A percentile compares a stretch with the other conserved stretches of the same genome.
Conservation (phyloP, 2,888 invertebrate species). For the Morpho helenor region DNA sequence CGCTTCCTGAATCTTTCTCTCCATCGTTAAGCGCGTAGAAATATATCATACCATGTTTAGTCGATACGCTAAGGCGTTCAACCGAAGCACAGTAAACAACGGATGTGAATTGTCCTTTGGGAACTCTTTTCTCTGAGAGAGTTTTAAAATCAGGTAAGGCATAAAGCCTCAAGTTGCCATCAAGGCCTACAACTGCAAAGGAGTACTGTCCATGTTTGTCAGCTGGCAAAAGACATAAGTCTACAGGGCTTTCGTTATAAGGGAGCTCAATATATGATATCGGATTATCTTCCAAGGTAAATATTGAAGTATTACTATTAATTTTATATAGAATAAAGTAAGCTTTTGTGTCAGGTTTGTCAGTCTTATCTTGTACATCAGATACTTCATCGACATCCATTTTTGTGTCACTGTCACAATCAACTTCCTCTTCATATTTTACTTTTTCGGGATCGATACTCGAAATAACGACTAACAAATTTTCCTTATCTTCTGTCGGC, state of each 20-base stretch:
- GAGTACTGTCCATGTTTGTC: slow-evolving; percentile 76
- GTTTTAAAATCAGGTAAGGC: slow-evolving; percentile 84
- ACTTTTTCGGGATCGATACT: slow-evolving; percentile 54
- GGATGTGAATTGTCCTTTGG: slow-evolving; percentile 86
- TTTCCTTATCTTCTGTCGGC: slow-evolving; percentile 84
- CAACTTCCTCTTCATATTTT: slow-evolving; percentile 50
- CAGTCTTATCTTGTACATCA: slow-evolving; percentile 44
- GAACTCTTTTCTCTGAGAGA: slow-evolving; percentile 83
- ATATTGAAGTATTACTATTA: slow-evolving; percentile 56
- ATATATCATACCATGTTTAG: slow-evolving; percentile 88
- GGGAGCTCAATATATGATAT: slow-evolving; percentile 80
- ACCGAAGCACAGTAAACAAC: slow-evolving; percentile 93
- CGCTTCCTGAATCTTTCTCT: slow-evolving; percentile 85
- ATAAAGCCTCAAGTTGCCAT: slow-evolving; percentile 86
- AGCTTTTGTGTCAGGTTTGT: slow-evolving; percentile 52
- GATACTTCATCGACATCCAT: slow-evolving; percentile 66
- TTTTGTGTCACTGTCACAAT: slow-evolving; percentile 59
- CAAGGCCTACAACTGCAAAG: slow-evolving; percentile 85
- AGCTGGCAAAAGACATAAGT: slow-evolving; percentile 83
- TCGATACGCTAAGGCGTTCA: slow-evolving; percentile 91
- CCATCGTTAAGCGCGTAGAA: slow-evolving; percentile 88
- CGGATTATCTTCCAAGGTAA: slow-evolving; percentile 78
- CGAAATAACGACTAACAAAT: slow-evolving; percentile 81
- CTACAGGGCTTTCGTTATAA: slow-evolving; percentile 82
- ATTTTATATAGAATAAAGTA: slow-evolving; percentile 64